Percentiles rank a stretch among this genome's conserved stretches.
Conservation (phyloP, 1,140 invertebrate species). For the Drosophila miranda region DNA sequence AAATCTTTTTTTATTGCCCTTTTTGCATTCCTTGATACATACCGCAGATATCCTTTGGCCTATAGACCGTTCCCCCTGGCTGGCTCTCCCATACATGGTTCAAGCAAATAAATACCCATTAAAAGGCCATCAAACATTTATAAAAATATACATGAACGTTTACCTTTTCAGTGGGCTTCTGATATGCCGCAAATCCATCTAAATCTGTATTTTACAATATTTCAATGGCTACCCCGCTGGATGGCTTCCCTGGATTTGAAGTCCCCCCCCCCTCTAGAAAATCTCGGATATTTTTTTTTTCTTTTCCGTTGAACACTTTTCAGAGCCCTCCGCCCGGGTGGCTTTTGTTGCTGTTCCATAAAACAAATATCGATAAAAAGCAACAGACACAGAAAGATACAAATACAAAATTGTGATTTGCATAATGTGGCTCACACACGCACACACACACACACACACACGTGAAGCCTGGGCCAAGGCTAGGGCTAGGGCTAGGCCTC, state of each 20-base stretch:
- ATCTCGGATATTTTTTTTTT: neutral
- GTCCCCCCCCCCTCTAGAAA: no score
- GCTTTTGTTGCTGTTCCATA: conserved; percentile 41
- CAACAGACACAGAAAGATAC: conserved; percentile 70
- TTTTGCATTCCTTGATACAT: no score
- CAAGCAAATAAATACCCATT: no score
- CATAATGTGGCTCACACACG: conserved; percentile 62
- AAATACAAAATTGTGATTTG: conserved; percentile 64
- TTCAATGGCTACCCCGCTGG: conserved; percentile 14
- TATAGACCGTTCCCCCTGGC: no score
- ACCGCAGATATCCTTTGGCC: no score
- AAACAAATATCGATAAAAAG: conserved; percentile 75
- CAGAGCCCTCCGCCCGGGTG: neutral
- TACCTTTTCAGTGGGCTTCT: conserved; percentile 2
- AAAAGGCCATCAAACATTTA: no score
- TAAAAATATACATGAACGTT: neutral
- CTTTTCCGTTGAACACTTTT: conserved; percentile 23
- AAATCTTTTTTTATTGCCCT: no score
- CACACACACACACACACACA: conserved; percentile 1
- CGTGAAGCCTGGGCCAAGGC: neutral
- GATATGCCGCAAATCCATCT: conserved; percentile 29
- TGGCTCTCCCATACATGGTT: no score
- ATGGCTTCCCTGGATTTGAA: no score
- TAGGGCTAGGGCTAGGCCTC: no score
- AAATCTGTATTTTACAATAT: conserved; percentile 47